Percentiles rank a stretch among this genome's conserved stretches.
Evolutionary conservation across 2,113 vertebrate species (phyloP).

Genomic region (Trogon surrucura): DNA sequence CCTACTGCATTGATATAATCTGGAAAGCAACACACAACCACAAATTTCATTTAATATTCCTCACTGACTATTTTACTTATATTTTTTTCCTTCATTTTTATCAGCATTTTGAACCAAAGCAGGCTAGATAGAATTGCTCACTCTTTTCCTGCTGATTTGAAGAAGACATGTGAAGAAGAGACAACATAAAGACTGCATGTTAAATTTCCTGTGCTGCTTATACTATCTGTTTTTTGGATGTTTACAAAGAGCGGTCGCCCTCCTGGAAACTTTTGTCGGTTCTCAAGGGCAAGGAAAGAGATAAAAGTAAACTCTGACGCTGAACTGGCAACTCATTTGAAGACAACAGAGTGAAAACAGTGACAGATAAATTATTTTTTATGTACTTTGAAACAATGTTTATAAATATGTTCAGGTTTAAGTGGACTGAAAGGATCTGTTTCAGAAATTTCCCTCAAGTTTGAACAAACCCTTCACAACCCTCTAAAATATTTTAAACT

Average conservation of each 20-base stretch:
- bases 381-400: not conserved
- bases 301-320: not conserved
- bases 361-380: not conserved
- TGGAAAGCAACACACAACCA: conserved; percentile 27
- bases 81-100: conserved; percentile 33
- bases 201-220: not conserved
- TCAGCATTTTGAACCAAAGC: conserved; percentile 15
- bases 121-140: not conserved
- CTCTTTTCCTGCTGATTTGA: conserved; percentile 1
- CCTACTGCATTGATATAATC: conserved; percentile 23
- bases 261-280: not conserved
- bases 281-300: not conserved
- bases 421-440: not conserved
- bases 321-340: not conserved
- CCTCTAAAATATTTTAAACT: not conserved
- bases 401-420: not conserved
- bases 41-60: conserved; percentile 39
- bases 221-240: not conserved
- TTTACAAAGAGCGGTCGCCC: not conserved
- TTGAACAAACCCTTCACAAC: not conserved
- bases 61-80: conserved; percentile 16
- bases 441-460: not conserved
- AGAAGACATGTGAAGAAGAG: not conserved
- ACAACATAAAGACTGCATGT: not conserved
- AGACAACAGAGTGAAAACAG: not conserved